These are phyloP conservation scores for Heliconius cydno DNA, from an alignment of 2,888 invertebrate genomes.

Conservation along the genomic window DNA sequence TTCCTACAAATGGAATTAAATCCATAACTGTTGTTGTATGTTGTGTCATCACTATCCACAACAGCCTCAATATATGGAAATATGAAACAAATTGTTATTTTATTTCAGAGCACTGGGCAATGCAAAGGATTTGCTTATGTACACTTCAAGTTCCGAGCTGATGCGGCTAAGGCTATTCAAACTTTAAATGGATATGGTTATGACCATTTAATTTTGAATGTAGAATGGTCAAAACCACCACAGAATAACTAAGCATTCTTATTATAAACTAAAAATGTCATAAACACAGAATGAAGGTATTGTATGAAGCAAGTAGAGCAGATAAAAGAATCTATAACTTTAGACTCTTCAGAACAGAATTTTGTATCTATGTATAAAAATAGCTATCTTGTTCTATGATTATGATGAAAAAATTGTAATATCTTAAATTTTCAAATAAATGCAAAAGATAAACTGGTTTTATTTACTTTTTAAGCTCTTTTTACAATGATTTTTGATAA, in stretches of 20 bases:
- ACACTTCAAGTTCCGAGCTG: constrained; percentile 95
- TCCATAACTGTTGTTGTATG: too few species aligned
- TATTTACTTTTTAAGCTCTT: neutral
- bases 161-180: constrained; percentile 96
- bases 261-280: neutral
- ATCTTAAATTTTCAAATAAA: constrained; percentile 7
- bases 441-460: neutral
- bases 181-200: constrained; percentile 96
- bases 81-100: constrained; percentile 26
- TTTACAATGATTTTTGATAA: neutral
- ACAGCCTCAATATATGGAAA: neutral
- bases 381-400: neutral
- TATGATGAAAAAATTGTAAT: neutral
- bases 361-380: neutral
- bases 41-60: too few species aligned
- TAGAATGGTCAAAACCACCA: constrained; percentile 99
- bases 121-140: constrained; percentile 99
- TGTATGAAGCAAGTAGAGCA: neutral
- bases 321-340: neutral
- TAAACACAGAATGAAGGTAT: neutral
- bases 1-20: too few species aligned
- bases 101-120: constrained; percentile 86
- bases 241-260: constrained; percentile 65
- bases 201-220: constrained; percentile 98
- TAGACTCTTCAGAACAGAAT: neutral